A percentile compares a stretch with the other conserved stretches of the same genome.
Conservation (phyloP, 2,113 vertebrate species). For the Pachyramphus minor region DNA sequence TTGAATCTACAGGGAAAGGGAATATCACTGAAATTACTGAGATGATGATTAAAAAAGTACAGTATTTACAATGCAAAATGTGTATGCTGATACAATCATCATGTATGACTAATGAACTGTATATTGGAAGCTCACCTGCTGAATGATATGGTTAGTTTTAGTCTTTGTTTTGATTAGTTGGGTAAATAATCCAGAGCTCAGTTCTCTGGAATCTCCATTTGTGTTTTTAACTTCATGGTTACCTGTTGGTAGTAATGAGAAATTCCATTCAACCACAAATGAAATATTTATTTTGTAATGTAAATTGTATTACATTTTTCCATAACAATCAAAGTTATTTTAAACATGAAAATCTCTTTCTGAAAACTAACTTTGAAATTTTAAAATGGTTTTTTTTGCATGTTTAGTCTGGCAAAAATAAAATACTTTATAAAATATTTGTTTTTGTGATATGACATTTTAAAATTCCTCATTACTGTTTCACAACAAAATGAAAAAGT, state of each 20-base stretch:
- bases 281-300: not conserved
- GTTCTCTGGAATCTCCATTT: not conserved
- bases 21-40: not conserved
- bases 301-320: not conserved
- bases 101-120: not conserved
- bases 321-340: not conserved
- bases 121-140: not conserved
- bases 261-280: not conserved
- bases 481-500: not conserved
- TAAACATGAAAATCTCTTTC: not conserved
- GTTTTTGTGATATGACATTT: not conserved
- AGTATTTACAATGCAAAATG: not conserved
- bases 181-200: not conserved
- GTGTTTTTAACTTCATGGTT: not conserved
- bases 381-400: not conserved
- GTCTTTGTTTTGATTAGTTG: not conserved
- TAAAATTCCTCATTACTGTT: not conserved
- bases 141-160: not conserved
- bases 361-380: not conserved
- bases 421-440: not conserved
- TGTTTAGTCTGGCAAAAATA: not conserved
- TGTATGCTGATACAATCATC: not conserved
- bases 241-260: not conserved
- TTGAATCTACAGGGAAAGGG: not conserved
- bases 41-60: not conserved